Evolutionary conservation across 1,140 invertebrate genomes (phyloP).

Genomic region (Heliconius eleuchia): DNA sequence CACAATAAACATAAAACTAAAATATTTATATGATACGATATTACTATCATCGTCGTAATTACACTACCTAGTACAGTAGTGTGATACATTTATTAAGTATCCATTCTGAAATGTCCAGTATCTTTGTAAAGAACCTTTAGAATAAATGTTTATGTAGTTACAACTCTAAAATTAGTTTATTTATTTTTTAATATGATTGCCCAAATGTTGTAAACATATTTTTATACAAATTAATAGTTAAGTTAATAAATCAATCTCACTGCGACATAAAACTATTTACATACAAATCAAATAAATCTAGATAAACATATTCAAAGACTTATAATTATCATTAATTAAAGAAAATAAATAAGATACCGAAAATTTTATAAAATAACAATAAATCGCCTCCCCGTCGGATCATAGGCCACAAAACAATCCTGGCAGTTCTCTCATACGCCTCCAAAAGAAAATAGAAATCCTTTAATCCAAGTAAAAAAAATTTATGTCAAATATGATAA

Average conservation of each 20-base stretch:
- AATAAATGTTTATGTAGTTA: no score
- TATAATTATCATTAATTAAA: constrained; percentile 14
- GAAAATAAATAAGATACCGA: constrained; percentile 7
- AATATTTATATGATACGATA: constrained; percentile 11
- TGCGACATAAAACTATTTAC: constrained; percentile 3
- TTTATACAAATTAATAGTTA: constrained; percentile 8
- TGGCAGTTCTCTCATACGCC: not conserved
- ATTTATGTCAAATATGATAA: not conserved
- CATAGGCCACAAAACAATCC: not conserved
- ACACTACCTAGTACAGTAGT: no score
- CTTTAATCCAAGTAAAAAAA: not conserved
- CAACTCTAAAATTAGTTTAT: not conserved
- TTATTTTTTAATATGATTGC: not conserved
- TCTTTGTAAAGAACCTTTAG: not conserved
- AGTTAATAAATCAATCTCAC: constrained; percentile 23
- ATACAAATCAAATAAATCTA: constrained; percentile 6
- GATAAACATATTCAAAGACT: constrained; percentile 11
- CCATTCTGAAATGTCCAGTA: not conserved
- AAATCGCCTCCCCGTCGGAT: not conserved
- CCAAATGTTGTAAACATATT: not conserved
- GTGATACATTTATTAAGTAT: no score
- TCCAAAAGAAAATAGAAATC: not conserved
- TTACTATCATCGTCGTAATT: not conserved
- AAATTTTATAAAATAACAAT: constrained; percentile 7
- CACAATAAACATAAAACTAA: constrained; percentile 29